Base-by-base conservation (phyloP, 2,888 invertebrate species). In the Adineta ricciae region DNA sequence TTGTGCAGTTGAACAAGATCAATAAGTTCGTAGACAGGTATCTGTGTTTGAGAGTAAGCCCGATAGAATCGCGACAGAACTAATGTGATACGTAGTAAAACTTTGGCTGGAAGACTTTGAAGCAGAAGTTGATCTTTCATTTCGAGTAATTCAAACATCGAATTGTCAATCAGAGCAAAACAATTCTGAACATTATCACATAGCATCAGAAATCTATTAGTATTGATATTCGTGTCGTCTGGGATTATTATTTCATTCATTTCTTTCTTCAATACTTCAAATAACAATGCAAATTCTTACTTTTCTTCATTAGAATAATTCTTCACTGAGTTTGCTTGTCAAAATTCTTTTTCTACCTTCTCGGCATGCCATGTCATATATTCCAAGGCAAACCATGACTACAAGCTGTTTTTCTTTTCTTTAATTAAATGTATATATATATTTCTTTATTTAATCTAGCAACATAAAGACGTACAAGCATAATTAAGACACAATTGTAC, bases 71-170 rank as follows among this genome's bases (percentile, higher is more conserved):
- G 82, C 5, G 86, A 84, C 32, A 84, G 36, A 24, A 85, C 84
- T n/a, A 86, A 49, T 32, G 82, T 56, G 4, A 90, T 86, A 84
- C 88, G 88, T 24, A 89, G 87, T 56, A 90, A 87, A 11, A 90
- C 87, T 83, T 89, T 89, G 5, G 90, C 89, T 9, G 90, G 90
- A 64, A 90, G 87, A 54, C 88, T 86, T 86, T 90, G 90, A n/a
- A 88, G 87, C 36, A 90, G 86, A 87, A 90, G 87, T 85, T 90
- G 89, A 88, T 90, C 90, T 86, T 90, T 90, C 87, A 90, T 87
- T 46, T 88, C 89, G 84, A 90, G 86, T 49, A 89, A 85, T 89
- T 90, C 90, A 87, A 88, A 87, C 27, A 90, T 84, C 16, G 89
- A 87, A 52, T 88, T 88, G 84, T 90, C 89, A 3, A 90, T 88